Evolutionary conservation across 2,797 vertebrate species (phyloP).

Genomic region (Cuculus canorus): DNA sequence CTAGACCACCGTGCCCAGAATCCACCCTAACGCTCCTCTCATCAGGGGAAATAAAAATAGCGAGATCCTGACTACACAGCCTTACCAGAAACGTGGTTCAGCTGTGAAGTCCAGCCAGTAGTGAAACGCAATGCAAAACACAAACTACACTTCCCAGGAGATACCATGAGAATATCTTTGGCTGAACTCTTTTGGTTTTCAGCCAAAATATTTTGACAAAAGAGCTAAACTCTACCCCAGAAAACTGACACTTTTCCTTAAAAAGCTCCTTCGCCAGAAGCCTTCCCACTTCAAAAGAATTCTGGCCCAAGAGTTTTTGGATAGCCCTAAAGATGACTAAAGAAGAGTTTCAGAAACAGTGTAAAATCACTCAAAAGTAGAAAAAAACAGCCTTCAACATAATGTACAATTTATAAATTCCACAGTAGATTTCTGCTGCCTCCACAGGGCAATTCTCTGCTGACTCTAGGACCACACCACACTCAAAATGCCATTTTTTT

Average conservation of each 20-base stretch:
- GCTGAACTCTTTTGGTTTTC: conserved; percentile 53
- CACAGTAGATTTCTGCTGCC: background rate
- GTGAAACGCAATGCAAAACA: conserved; percentile 10
- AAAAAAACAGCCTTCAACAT: background rate
- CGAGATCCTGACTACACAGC: background rate
- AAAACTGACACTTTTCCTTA: conserved; percentile 19
- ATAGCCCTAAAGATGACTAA: background rate
- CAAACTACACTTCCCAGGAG: conserved; percentile 63
- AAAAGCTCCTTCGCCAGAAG: conserved; percentile 15
- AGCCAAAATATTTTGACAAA: conserved; percentile 56
- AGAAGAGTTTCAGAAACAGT: background rate
- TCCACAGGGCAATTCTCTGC: background rate
- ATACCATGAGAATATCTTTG: conserved; percentile 43
- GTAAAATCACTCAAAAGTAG: conserved; percentile 1
- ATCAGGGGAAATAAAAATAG: background rate
- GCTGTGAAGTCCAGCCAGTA: conserved; percentile 4
- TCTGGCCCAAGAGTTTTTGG: conserved; percentile 19
- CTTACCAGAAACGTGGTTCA: background rate
- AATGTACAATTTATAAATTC: background rate
- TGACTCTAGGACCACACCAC: background rate
- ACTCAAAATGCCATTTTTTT: background rate
- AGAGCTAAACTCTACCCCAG: conserved; percentile 12
- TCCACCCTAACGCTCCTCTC: background rate
- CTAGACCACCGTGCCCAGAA: background rate
- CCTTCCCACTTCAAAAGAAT: conserved; percentile 1